Percentiles rank a stretch among this genome's conserved stretches.
These are phyloP conservation scores for Drosophila neocordata DNA, from an alignment of 1,140 invertebrate genomes.

Conservation along the genomic window DNA sequence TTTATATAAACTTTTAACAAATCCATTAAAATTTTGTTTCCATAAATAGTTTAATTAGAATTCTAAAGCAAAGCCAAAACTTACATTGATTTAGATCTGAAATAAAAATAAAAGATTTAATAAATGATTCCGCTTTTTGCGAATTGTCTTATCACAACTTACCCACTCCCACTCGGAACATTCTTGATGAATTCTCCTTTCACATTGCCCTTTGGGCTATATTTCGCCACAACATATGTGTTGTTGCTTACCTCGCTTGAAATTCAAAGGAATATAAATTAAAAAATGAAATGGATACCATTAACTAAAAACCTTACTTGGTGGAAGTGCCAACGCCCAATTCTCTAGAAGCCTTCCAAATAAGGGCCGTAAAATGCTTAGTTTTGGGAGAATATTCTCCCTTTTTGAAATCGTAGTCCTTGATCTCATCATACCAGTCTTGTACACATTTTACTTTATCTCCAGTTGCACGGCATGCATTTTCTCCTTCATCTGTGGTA, in stretches of 20 bases:
- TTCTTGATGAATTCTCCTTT: slow-evolving; percentile 13
- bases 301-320: too few species aligned
- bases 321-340: slow-evolving; percentile 15
- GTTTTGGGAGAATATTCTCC: background rate
- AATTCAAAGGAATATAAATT: background rate
- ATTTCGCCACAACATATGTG: slow-evolving; percentile 30
- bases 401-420: slow-evolving; percentile 10
- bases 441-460: background rate
- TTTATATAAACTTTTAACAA: too few species aligned
- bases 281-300: too few species aligned
- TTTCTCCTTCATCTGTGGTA: slow-evolving; percentile 36
- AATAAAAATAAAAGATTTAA: background rate
- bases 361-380: slow-evolving; percentile 28
- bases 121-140: background rate
- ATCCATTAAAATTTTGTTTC: too few species aligned
- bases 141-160: background rate
- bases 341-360: slow-evolving; percentile 25
- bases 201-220: slow-evolving; percentile 23
- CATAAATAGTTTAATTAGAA: too few species aligned
- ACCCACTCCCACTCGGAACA: background rate
- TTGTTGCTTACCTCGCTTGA: background rate
- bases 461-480: background rate
- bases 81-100: too few species aligned
- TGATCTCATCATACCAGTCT: slow-evolving; percentile 34
- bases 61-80: too few species aligned